These are phyloP conservation scores for Drosophila limbata DNA, from an alignment of 2,888 invertebrate genomes.

Conservation along the genomic window DNA sequence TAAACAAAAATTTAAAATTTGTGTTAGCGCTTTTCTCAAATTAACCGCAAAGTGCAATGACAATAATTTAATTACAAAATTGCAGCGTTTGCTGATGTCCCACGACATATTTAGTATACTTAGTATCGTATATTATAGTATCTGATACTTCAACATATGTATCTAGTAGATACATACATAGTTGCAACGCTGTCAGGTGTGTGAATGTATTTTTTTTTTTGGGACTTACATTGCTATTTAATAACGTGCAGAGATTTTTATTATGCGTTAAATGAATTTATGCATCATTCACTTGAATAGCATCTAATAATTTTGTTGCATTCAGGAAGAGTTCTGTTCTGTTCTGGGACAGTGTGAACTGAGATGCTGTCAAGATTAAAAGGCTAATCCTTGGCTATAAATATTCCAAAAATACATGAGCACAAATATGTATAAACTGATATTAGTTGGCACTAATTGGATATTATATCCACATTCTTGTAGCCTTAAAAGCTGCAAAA, in stretches of 20 bases:
- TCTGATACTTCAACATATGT: slow-evolving; percentile 7
- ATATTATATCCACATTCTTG: neutral
- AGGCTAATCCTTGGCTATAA: neutral
- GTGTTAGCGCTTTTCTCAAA: slow-evolving; percentile 48
- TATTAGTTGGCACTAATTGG: neutral
- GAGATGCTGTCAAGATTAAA: slow-evolving; percentile 3
- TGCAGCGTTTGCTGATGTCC: slow-evolving; percentile 25
- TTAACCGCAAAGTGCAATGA: slow-evolving; percentile 71
- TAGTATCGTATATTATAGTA: slow-evolving; percentile 9
- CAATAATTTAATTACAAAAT: slow-evolving; percentile 75
- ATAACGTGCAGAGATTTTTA: slow-evolving; percentile 78
- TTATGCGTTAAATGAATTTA: slow-evolving; percentile 81
- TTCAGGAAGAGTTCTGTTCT: slow-evolving; percentile 23
- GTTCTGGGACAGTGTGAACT: slow-evolving; percentile 7
- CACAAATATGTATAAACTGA: neutral
- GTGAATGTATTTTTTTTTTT: slow-evolving; percentile 2
- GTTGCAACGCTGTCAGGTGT: slow-evolving; percentile 54
- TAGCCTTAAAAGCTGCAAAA: too few species aligned
- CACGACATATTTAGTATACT: neutral
- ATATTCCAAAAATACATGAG: neutral
- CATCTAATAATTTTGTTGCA: slow-evolving; percentile 41
- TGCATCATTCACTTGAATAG: slow-evolving; percentile 59
- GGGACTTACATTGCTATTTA: slow-evolving; percentile 42
- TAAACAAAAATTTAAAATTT: slow-evolving; percentile 58
- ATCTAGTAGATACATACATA: slow-evolving; percentile 23